These are phyloP conservation scores for Perizoma affinitatum DNA, from an alignment of 2,888 invertebrate species.

Conservation along the genomic window DNA sequence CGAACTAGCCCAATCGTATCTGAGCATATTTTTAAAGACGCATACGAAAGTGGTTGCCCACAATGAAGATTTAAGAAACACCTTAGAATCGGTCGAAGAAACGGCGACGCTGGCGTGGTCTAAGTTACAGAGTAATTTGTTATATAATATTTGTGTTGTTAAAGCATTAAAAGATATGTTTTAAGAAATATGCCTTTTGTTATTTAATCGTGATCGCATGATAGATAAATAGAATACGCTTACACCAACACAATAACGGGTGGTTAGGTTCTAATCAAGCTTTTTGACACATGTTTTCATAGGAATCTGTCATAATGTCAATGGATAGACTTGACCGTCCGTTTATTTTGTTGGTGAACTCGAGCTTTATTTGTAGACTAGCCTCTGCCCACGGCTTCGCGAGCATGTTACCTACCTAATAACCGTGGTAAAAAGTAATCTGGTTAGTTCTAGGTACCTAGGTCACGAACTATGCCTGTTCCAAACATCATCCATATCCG, in stretches of 20 bases:
- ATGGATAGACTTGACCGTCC: too few relatives aligned
- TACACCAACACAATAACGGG: background rate
- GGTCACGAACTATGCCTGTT: too few relatives aligned
- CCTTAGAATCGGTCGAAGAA: constrained; percentile 83
- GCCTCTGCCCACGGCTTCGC: too few relatives aligned
- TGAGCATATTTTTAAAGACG: constrained; percentile 93
- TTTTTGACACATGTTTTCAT: too few relatives aligned
- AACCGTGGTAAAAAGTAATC: too few relatives aligned
- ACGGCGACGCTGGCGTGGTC: constrained; percentile 86
- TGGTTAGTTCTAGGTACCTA: too few relatives aligned
- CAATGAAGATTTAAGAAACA: constrained; percentile 79
- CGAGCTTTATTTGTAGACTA: too few relatives aligned
- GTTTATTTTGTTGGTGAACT: too few relatives aligned
- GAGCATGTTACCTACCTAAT: too few relatives aligned
- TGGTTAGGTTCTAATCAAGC: too few relatives aligned
- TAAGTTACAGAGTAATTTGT: constrained; percentile 86
- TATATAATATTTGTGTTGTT: constrained; percentile 90
- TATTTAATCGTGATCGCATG: background rate
- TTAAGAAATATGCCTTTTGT: constrained; percentile 13
- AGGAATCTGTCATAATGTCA: too few relatives aligned
- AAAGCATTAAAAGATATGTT: constrained; percentile 88
- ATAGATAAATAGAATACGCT: background rate
- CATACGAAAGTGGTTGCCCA: constrained; percentile 86
- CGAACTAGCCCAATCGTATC: constrained; percentile 95
- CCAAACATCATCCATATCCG: too few relatives aligned